These are phyloP conservation scores for Rissa tridactyla DNA, from an alignment of 2,113 vertebrate genomes.

Conservation along the genomic window DNA sequence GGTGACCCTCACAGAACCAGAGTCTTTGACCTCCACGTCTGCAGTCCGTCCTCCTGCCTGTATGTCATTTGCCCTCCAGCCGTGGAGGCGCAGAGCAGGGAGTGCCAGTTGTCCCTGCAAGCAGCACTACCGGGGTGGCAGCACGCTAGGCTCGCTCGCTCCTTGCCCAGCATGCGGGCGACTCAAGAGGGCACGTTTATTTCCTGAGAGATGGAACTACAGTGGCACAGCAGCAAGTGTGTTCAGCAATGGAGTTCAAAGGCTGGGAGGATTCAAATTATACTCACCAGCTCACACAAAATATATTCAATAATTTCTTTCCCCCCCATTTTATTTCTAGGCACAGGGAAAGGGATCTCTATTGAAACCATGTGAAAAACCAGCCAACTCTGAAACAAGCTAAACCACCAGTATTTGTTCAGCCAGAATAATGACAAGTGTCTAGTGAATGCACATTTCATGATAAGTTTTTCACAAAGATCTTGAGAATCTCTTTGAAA, in stretches of 20 bases:
- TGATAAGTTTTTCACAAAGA: background rate
- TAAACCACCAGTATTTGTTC: background rate
- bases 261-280: background rate
- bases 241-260: background rate
- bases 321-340: background rate
- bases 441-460: background rate
- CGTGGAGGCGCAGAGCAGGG: background rate
- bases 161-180: rapidly evolving
- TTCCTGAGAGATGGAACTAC: background rate
- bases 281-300: background rate
- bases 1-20: background rate
- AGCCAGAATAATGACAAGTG: background rate
- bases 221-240: background rate
- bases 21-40: background rate
- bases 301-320: background rate
- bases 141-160: rapidly evolving
- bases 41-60: background rate
- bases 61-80: rapidly evolving
- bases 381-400: background rate
- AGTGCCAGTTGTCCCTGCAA: rapidly evolving
- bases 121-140: rapidly evolving
- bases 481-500: background rate
- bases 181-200: background rate
- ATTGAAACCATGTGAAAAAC: background rate
- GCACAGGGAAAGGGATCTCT: background rate